Percentiles rank a stretch among this genome's conserved stretches.
phyloP scores from a whole-genome alignment of 1,140 invertebrate genomes.

The Lasaia peninsularis region DNA sequence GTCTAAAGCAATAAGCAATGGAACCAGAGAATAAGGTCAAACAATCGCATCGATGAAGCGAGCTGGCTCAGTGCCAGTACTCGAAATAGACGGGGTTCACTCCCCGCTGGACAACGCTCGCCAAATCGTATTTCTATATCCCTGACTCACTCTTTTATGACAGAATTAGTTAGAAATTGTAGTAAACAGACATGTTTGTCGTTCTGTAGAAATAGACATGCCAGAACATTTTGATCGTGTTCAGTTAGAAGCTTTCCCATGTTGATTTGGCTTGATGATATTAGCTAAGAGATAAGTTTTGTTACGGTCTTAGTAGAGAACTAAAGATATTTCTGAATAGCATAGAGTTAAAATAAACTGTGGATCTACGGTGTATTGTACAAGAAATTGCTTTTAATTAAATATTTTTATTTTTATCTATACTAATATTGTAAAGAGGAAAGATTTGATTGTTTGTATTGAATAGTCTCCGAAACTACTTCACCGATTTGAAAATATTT shows the following conservation, averaged over 20 bases:
- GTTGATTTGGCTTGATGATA: neutral
- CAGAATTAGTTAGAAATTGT: constrained; percentile 8
- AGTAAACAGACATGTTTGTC: constrained; percentile 3
- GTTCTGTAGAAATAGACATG: constrained; percentile 2
- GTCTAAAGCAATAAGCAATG: constrained; percentile 1
- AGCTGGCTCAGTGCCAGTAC: constrained; percentile 42
- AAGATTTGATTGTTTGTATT: too few species aligned
- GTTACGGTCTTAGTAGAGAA: neutral
- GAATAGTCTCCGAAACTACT: too few species aligned
- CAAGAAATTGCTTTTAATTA: too few species aligned
- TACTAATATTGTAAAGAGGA: too few species aligned
- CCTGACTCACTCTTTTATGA: constrained; percentile 37
- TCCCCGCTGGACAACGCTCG: constrained; percentile 34
- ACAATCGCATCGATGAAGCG: constrained; percentile 34
- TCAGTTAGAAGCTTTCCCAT: neutral
- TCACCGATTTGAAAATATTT: too few species aligned
- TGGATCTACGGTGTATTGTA: neutral
- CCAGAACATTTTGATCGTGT: constrained; percentile 1
- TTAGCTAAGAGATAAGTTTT: neutral
- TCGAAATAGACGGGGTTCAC: constrained; percentile 47
- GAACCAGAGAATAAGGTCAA: constrained; percentile 42
- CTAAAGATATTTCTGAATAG: too few species aligned
- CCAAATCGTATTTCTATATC: constrained; percentile 43
- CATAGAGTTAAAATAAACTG: neutral
- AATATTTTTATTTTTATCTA: too few species aligned